Conservation (phyloP, 2,797 vertebrate genomes). For the Phalloptychus januarius region DNA sequence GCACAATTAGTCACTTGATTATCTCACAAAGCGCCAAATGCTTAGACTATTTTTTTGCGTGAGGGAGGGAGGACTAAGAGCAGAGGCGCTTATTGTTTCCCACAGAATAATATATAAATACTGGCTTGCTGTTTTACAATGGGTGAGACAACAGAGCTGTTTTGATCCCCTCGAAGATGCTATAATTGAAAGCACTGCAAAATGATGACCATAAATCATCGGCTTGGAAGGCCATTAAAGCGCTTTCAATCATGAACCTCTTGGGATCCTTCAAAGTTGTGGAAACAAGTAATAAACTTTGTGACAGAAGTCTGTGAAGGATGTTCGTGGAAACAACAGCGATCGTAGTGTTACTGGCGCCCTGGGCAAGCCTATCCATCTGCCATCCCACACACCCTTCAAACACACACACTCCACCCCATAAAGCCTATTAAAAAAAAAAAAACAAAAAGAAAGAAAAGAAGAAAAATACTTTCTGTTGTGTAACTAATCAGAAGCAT, state of each 20-base stretch:
- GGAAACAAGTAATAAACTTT: neutral
- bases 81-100: constrained; percentile 37
- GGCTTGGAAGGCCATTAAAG: neutral
- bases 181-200: neutral
- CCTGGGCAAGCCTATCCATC: neutral
- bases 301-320: constrained; percentile 2
- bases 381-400: neutral
- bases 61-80: constrained; percentile 28
- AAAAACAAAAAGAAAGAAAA: neutral
- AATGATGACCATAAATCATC: neutral
- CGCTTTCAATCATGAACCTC: neutral
- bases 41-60: constrained; percentile 29
- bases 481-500: neutral
- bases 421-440: neutral
- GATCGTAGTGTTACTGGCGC: neutral
- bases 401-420: neutral
- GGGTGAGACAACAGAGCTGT: neutral
- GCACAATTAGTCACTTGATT: constrained; percentile 75
- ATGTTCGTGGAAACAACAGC: neutral
- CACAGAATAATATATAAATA: neutral
- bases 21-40: constrained; percentile 64
- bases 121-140: neutral
- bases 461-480: neutral
- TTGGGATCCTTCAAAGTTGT: neutral
- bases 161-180: neutral